Evolutionary conservation across 2,113 vertebrate genomes (phyloP).

Genomic region (Athene noctua): DNA sequence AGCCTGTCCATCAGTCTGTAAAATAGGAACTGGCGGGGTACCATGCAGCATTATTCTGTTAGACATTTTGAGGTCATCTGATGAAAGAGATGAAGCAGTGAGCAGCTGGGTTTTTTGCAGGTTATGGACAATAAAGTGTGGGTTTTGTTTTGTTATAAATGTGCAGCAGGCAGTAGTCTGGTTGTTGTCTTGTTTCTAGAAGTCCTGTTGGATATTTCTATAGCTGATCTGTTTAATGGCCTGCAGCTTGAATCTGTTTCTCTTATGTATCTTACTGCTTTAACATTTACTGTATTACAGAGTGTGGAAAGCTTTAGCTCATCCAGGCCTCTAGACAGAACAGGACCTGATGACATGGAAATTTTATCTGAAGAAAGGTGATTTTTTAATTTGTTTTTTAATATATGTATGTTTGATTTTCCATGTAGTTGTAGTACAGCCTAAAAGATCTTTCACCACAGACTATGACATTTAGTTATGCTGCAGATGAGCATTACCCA

Average conservation of each 20-base stretch:
- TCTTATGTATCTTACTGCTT: not conserved
- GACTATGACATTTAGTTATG: not conserved
- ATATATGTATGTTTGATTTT: not conserved
- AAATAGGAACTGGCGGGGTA: not conserved
- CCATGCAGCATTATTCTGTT: not conserved
- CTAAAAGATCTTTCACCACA: not conserved
- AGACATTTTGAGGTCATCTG: not conserved
- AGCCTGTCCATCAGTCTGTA: not conserved
- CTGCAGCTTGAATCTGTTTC: not conserved
- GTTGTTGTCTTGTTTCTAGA: not conserved
- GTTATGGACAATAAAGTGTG: not conserved
- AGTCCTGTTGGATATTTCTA: not conserved
- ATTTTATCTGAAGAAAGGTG: slow-evolving; percentile 76
- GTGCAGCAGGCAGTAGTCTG: not conserved
- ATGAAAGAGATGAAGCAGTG: not conserved
- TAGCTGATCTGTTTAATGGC: not conserved
- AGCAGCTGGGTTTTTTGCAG: not conserved
- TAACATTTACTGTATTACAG: slow-evolving; percentile 70
- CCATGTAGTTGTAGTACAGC: not conserved
- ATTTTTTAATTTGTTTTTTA: not conserved
- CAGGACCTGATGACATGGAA: slow-evolving; percentile 73
- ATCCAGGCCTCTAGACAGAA: slow-evolving; percentile 59
- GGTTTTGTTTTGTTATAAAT: not conserved
- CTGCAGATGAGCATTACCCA: not conserved
- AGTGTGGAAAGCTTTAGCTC: slow-evolving; percentile 73